Conservation (phyloP, 2,113 vertebrate genomes). For the Symphodus melops region DNA sequence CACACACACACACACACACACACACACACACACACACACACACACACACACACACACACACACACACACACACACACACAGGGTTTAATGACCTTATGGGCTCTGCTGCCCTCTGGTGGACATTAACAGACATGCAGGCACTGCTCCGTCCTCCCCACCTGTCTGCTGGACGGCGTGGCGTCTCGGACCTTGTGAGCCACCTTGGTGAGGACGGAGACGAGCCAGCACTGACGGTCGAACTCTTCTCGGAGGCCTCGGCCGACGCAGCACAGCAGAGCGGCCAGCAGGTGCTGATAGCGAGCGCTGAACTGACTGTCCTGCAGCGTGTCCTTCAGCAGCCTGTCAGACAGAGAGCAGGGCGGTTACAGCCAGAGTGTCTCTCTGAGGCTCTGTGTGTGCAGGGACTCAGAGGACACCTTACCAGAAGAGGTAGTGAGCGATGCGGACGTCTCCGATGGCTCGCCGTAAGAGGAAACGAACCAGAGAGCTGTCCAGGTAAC, state of each 20-base stretch:
- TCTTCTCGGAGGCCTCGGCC: slow-evolving; percentile 92
- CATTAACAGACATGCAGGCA: neutral
- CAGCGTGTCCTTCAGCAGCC: slow-evolving; percentile 94
- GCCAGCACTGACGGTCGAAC: slow-evolving; percentile 94
- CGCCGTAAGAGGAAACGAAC: slow-evolving; percentile 95
- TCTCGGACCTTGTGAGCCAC: slow-evolving; percentile 92
- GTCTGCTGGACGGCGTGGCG: slow-evolving; percentile 85
- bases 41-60: too few relatives aligned
- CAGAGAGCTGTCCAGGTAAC: slow-evolving; percentile 96
- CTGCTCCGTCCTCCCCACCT: slow-evolving; percentile 72
- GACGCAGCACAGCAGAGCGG: slow-evolving; percentile 92
- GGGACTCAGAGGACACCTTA: slow-evolving; percentile 40
- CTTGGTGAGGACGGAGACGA: slow-evolving; percentile 89
- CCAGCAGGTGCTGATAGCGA: slow-evolving; percentile 95
- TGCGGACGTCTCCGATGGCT: slow-evolving; percentile 90
- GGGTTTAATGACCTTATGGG: neutral
- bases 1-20: too few relatives aligned
- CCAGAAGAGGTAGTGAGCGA: slow-evolving; percentile 98
- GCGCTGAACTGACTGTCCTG: slow-evolving; percentile 98
- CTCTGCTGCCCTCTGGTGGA: neutral
- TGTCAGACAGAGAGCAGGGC: slow-evolving; percentile 56
- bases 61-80: too few relatives aligned
- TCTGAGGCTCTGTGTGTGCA: too few relatives aligned
- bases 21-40: too few relatives aligned
- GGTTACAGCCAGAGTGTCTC: neutral